A percentile compares a stretch with the other conserved stretches of the same genome.
Conservation (phyloP, 2,888 invertebrate genomes). For the Xylota segnis region DNA sequence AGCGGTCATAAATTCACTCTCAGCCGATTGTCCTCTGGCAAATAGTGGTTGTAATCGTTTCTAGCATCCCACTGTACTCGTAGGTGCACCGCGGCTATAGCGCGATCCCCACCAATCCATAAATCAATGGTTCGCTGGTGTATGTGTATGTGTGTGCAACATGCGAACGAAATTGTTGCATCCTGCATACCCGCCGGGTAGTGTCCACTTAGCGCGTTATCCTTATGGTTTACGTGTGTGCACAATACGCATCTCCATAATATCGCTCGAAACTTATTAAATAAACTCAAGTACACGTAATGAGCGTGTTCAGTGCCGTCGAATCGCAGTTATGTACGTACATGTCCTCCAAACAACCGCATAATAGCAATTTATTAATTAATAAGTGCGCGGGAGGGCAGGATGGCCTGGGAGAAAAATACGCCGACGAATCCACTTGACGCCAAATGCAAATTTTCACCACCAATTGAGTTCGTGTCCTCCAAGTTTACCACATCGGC, state of each 20-base stretch:
- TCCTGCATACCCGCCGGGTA: background rate
- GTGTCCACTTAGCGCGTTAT: conserved; percentile 54
- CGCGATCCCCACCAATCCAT: conserved; percentile 35
- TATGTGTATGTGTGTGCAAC: conserved; percentile 41
- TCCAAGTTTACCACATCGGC: background rate
- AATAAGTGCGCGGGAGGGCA: conserved; percentile 30
- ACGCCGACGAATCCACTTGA: conserved; percentile 62
- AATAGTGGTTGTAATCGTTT: conserved; percentile 60
- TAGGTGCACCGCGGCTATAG: background rate
- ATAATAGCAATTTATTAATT: conserved; percentile 73
- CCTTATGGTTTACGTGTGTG: conserved; percentile 45
- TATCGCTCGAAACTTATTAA: conserved; percentile 53
- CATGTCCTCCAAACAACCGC: conserved; percentile 61
- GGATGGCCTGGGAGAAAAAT: too few relatives aligned
- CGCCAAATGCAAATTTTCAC: conserved; percentile 66
- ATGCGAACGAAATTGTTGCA: conserved; percentile 60
- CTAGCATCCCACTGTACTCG: background rate
- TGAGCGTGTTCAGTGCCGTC: conserved; percentile 41
- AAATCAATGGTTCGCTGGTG: conserved; percentile 59
- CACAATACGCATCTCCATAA: background rate
- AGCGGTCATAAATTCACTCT: conserved; percentile 63
- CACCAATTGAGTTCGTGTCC: conserved; percentile 12
- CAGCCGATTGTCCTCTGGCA: conserved; percentile 38
- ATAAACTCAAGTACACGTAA: conserved; percentile 69
- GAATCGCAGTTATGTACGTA: conserved; percentile 13